Evolutionary conservation across 2,113 vertebrate genomes (phyloP), one percentile per base, ranked within the genome.

Genomic region (Saimiri boliviensis): DNA sequence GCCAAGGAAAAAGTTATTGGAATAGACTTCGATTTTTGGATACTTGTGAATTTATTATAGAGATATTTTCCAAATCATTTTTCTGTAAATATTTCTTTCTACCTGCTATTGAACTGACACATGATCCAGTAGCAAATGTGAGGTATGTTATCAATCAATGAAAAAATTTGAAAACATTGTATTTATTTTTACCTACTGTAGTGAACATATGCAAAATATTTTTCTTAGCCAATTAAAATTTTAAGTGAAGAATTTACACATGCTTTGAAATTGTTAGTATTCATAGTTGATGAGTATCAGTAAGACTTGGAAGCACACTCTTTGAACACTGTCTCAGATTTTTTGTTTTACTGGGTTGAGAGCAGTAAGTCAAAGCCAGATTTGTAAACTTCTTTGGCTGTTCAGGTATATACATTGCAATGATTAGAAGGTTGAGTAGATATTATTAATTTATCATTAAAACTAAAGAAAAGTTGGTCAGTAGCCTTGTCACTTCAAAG

Each of bases 1-100:
- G 99, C 93, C 99, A 99, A 98, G 99, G 99, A 85, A 99, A 99
- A 98, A 99, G 99, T 98, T 99, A 99, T 35, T 99, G 99, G 99
- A 99, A 99, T 98, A 99, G 99, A 94, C 98, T 99, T 93, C 99
- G 99, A 7, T 99, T 99, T 98, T 99, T 99, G 94, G 99, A 99
- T 97, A 99, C 99, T 86, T 99, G 99, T 98, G 99, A 99, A 99
- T 99, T 99, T 92, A 99, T 99, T 96, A 99, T 99, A 93, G 99
- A 99, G 89, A 98, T 99, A 58, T 99, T 99, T 98, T 99, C 99
- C 93, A 99, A 99, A 94, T 99, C 99, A 76, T 99, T 99, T 98
- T 99, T 99, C 98, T 99, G 99, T 98, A 99, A 99, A 98, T 99
- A 99, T 93, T 99, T 99, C 98, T 99, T 99, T 97, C 97, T 99